A percentile compares a stretch with the other conserved stretches of the same genome.
Conservation (phyloP, 2,888 invertebrate genomes). For the Plemyria rubiginata region DNA sequence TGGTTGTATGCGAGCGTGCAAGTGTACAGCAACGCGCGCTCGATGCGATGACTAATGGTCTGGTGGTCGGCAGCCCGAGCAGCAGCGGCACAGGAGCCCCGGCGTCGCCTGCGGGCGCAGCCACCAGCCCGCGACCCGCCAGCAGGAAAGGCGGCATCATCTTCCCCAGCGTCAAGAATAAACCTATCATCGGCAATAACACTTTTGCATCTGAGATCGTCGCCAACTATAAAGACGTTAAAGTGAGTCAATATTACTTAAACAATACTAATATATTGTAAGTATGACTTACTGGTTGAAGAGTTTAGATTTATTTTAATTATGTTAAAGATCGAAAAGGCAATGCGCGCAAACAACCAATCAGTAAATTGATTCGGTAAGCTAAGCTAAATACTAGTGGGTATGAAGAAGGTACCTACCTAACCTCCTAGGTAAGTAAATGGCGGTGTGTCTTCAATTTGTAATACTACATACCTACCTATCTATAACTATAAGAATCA, state of each 20-base stretch:
- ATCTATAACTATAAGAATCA: too few relatives aligned
- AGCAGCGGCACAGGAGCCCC: constrained; percentile 68
- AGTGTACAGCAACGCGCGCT: constrained; percentile 41
- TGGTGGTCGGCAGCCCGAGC: constrained; percentile 78
- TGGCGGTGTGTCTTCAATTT: too few relatives aligned
- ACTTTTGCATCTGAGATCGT: constrained; percentile 92
- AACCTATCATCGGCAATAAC: constrained; percentile 93
- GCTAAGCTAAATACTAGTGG: too few relatives aligned
- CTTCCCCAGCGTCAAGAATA: constrained; percentile 96
- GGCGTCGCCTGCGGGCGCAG: constrained; percentile 61
- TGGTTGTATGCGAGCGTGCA: constrained; percentile 22
- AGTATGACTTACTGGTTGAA: constrained; percentile 9
- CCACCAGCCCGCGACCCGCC: constrained; percentile 74
- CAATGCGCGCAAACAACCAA: too few relatives aligned
- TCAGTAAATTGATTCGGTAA: too few relatives aligned
- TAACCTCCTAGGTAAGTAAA: too few relatives aligned
- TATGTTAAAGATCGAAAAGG: too few relatives aligned
- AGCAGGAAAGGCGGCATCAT: constrained; percentile 92
- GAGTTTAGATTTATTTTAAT: not conserved
- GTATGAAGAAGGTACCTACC: too few relatives aligned
- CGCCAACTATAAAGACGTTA: constrained; percentile 91
- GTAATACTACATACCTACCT: too few relatives aligned
- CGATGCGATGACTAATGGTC: constrained; percentile 67
- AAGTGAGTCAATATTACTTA: constrained; percentile 86
- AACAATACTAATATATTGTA: constrained; percentile 35